phyloP scores from a whole-genome alignment of 2,888 invertebrate genomes.

The Eilema depressum region DNA sequence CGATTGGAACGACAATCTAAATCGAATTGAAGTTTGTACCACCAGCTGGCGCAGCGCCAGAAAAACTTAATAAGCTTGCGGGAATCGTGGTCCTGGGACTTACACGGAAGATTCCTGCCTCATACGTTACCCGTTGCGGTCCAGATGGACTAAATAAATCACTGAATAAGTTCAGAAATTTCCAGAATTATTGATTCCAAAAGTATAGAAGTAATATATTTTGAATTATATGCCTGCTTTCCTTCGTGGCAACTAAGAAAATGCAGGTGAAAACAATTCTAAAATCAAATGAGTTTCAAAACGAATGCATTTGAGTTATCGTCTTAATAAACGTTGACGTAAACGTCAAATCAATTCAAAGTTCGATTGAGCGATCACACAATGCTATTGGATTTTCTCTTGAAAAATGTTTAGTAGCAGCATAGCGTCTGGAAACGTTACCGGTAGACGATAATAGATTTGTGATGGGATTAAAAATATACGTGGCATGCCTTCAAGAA shows the following conservation, averaged over 20 bases:
- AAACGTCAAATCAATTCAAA: neutral
- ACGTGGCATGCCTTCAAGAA: neutral
- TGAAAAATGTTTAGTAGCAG: neutral
- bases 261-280: conserved; percentile 2
- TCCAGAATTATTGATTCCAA: neutral
- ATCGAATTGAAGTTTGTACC: neutral
- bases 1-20: neutral
- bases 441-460: neutral
- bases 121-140: neutral
- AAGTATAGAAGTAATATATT: neutral
- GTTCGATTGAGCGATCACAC: neutral
- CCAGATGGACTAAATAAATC: neutral
- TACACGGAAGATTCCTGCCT: neutral
- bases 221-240: neutral
- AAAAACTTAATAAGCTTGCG: neutral
- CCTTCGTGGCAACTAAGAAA: neutral
- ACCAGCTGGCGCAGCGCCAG: neutral
- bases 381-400: neutral
- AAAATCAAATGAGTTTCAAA: neutral
- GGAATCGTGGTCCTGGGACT: neutral
- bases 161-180: too few species aligned
- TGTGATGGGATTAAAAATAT: neutral
- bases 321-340: neutral
- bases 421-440: neutral
- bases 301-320: neutral